phyloP scores from a whole-genome alignment of 2,888 invertebrate genomes.

The Antheraea assamensis region DNA sequence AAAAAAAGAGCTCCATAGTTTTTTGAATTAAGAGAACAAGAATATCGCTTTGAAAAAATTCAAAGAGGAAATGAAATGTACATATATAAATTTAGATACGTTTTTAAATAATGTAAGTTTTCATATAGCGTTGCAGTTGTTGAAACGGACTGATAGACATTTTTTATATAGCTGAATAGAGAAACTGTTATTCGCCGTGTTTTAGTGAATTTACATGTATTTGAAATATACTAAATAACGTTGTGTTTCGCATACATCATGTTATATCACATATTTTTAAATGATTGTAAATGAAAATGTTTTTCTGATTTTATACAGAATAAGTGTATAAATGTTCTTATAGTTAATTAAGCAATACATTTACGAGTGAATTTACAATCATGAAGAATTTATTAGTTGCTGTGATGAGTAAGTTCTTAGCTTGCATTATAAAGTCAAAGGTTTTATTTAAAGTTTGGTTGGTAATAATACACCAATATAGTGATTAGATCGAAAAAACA shows the following conservation, averaged over 20 bases:
- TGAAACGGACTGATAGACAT: slow-evolving; percentile 75
- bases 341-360: background rate
- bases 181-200: slow-evolving; percentile 10
- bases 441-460: too few relatives aligned
- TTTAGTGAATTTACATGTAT: slow-evolving; percentile 12
- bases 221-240: background rate
- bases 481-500: background rate
- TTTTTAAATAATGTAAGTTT: slow-evolving; percentile 24
- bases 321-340: background rate
- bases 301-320: background rate
- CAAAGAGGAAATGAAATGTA: background rate
- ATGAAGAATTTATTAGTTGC: too few relatives aligned
- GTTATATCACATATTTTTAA: too few relatives aligned
- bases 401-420: too few relatives aligned
- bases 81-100: slow-evolving; percentile 25
- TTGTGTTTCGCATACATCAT: too few relatives aligned
- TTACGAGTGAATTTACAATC: background rate
- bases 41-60: background rate
- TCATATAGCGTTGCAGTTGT: slow-evolving; percentile 51
- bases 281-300: background rate
- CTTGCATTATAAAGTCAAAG: too few relatives aligned
- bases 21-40: too few relatives aligned
- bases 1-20: too few relatives aligned
- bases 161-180: slow-evolving; percentile 33
- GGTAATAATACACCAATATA: too few relatives aligned